phyloP scores from a whole-genome alignment of 1,140 invertebrate species.

The Papilio polyxenes region DNA sequence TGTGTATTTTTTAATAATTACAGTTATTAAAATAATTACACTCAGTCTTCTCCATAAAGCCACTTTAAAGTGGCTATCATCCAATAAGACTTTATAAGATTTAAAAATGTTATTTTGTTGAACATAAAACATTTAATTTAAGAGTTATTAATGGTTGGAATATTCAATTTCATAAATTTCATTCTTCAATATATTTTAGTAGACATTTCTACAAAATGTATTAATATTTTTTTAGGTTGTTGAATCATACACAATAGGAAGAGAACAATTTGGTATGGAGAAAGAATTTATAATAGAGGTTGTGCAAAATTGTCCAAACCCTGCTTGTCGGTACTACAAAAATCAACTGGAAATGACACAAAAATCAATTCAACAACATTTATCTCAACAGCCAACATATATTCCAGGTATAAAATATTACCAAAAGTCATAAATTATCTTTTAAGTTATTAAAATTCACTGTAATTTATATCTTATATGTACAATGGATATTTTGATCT shows the following conservation, averaged over 20 bases:
- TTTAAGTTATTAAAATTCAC: background rate
- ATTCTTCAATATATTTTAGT: background rate
- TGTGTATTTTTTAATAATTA: too few relatives aligned
- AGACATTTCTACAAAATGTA: background rate
- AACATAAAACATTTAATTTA: too few relatives aligned
- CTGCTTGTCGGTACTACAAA: constrained; percentile 91
- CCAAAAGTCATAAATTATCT: background rate
- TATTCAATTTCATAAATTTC: too few relatives aligned
- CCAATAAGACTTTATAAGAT: background rate
- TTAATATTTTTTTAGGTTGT: constrained; percentile 81
- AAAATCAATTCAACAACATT: constrained; percentile 79
- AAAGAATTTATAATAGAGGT: constrained; percentile 94
- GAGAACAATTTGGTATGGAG: constrained; percentile 93
- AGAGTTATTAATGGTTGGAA: too few relatives aligned
- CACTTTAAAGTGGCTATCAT: background rate
- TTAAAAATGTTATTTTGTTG: background rate
- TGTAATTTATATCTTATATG: too few relatives aligned
- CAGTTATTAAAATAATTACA: too few relatives aligned
- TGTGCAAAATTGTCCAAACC: constrained; percentile 92
- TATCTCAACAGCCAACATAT: constrained; percentile 79
- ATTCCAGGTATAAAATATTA: constrained; percentile 68
- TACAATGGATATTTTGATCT: background rate
- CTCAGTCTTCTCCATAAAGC: background rate
- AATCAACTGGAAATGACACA: constrained; percentile 89
- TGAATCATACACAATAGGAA: constrained; percentile 91